A percentile compares a stretch with the other conserved stretches of the same genome.
Conservation (phyloP, 37 sponge, comb jelly and placozoan genomes). For the Sycon ciliatum region DNA sequence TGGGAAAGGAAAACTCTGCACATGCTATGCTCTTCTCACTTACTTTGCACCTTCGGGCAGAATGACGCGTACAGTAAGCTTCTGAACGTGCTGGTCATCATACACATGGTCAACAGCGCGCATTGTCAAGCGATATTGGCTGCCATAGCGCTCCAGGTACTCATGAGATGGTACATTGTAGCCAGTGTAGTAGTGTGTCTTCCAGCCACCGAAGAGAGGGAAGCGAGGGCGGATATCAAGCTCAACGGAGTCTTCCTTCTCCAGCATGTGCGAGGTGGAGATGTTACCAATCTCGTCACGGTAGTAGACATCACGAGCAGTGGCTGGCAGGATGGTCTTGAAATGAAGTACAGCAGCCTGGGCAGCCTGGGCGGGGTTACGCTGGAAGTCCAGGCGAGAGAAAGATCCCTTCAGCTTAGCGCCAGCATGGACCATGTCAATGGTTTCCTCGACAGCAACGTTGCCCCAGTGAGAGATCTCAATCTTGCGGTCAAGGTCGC, state of each 20-base stretch:
- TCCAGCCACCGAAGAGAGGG: conserved; percentile 96
- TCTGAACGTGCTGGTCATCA: conserved; percentile 71
- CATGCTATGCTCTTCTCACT: conserved; percentile 5
- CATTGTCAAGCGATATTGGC: conserved; percentile 65
- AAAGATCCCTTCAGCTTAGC: conserved; percentile 29
- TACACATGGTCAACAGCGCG: conserved; percentile 77
- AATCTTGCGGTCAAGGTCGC: conserved; percentile 51
- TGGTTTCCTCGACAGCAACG: conserved; percentile 85
- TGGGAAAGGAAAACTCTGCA: too few species aligned
- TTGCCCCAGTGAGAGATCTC: conserved; percentile 99
- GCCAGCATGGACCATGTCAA: conserved; percentile 65
- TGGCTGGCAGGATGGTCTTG: conserved; percentile 81
- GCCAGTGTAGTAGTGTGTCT: conserved; percentile 83
- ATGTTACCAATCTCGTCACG: conserved; percentile 97
- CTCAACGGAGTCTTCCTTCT: conserved; percentile 70
- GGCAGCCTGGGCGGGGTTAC: conserved; percentile 71
- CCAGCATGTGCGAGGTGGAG: conserved; percentile 74
- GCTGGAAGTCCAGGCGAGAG: conserved; percentile 73
- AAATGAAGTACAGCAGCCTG: conserved; percentile 58
- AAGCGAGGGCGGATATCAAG: conserved; percentile 81
- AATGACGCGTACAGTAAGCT: conserved; percentile 49
- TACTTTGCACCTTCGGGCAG: conserved; percentile 86
- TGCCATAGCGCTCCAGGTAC: conserved; percentile 65
- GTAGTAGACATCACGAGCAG: conserved; percentile 84
- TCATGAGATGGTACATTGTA: conserved; percentile 90